These are phyloP conservation scores for Spinus olivaceus DNA, from an alignment of 2,797 vertebrate species.

Conservation along the genomic window DNA sequence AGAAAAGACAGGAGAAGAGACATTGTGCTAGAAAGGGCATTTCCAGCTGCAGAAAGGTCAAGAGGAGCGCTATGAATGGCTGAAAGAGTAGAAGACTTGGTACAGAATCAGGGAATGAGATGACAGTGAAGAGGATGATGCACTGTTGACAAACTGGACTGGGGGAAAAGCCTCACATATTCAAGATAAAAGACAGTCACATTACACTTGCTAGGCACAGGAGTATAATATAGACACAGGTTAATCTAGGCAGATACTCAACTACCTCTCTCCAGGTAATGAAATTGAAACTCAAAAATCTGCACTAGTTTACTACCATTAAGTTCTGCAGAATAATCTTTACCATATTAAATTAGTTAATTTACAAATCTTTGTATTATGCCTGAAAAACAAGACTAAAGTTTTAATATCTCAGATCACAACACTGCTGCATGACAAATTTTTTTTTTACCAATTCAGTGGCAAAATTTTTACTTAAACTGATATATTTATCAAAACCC, in stretches of 20 bases:
- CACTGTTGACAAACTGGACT: neutral
- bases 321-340: neutral
- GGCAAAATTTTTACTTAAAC: neutral
- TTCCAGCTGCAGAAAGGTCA: neutral
- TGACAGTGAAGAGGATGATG: neutral
- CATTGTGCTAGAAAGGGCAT: neutral
- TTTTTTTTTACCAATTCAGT: neutral
- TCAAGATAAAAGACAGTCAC: neutral
- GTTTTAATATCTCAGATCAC: neutral
- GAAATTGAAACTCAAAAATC: neutral
- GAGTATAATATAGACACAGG: neutral
- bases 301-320: neutral
- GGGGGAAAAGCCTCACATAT: neutral
- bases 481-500: neutral
- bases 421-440: rapidly evolving
- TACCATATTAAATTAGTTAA: neutral
- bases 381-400: neutral
- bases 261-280: neutral
- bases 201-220: neutral
- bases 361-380: neutral
- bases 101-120: neutral
- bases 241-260: neutral
- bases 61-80: neutral
- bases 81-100: neutral
- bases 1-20: neutral